These are phyloP conservation scores for Sebastes steindachneri DNA, from an alignment of 2,797 vertebrate species.

Conservation along the genomic window DNA sequence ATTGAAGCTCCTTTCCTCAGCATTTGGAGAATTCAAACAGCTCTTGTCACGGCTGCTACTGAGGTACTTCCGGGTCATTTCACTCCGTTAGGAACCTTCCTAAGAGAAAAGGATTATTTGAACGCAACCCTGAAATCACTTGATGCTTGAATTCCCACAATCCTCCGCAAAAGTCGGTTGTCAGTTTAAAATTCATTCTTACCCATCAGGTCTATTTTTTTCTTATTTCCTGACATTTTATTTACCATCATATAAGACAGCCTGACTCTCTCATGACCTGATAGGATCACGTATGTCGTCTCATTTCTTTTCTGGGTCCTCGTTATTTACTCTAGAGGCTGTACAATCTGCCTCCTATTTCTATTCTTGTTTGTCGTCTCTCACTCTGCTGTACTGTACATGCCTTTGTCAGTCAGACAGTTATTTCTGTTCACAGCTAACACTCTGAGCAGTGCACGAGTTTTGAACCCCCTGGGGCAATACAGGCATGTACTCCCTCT, in stretches of 20 bases:
- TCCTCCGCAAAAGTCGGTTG: not conserved
- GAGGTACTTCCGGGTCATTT: no score
- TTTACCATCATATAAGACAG: not conserved
- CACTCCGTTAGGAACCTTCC: no score
- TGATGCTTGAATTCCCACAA: not conserved
- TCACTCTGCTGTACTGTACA: not conserved
- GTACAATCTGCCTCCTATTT: not conserved
- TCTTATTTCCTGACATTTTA: not conserved
- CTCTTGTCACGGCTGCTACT: no score
- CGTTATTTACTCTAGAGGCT: not conserved
- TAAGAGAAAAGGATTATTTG: no score
- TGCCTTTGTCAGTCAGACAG: not conserved
- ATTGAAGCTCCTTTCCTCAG: no score
- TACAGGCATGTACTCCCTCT: not conserved
- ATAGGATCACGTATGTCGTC: not conserved
- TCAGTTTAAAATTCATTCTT: not conserved
- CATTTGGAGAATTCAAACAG: no score
- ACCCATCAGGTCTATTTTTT: not conserved
- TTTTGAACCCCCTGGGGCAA: not conserved
- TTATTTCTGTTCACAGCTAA: not conserved
- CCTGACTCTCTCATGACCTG: not conserved
- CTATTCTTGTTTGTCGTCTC: not conserved
- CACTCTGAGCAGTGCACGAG: not conserved
- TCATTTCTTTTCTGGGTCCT: conserved; percentile 1
- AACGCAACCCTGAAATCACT: not conserved